Evolutionary conservation across 1,140 invertebrate genomes (phyloP).

Genomic region (Drosophila lacteicornis): DNA sequence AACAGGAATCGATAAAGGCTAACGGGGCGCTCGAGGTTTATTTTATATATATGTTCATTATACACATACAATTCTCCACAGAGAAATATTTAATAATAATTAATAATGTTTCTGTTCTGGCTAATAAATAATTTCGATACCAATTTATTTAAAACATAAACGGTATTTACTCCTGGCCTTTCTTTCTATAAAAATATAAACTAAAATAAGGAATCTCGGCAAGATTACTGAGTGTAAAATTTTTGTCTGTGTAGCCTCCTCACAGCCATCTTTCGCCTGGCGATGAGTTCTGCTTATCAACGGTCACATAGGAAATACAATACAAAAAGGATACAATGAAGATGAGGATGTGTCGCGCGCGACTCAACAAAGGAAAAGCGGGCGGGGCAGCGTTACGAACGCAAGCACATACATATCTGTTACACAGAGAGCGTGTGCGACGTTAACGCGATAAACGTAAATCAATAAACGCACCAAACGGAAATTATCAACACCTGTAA

Average conservation of each 20-base stretch:
- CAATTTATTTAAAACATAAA: too few relatives aligned
- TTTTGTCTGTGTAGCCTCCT: neutral
- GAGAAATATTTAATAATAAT: neutral
- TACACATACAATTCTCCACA: slow-evolving; percentile 5
- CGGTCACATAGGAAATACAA: slow-evolving; percentile 51
- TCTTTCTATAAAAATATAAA: too few relatives aligned
- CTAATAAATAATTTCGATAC: too few relatives aligned
- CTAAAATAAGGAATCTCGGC: too few relatives aligned
- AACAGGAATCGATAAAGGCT: slow-evolving; percentile 64
- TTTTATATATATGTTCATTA: slow-evolving; percentile 11
- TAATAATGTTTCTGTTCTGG: too few relatives aligned
- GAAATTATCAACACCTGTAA: slow-evolving; percentile 59
- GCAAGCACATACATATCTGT: slow-evolving; percentile 3
- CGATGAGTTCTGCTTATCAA: slow-evolving; percentile 44
- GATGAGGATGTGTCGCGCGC: slow-evolving; percentile 31
- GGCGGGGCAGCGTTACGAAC: slow-evolving; percentile 2
- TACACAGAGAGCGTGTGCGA: slow-evolving; percentile 12
- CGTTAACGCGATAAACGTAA: slow-evolving; percentile 44
- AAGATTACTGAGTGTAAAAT: neutral
- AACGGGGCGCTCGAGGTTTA: slow-evolving; percentile 38
- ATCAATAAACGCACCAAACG: slow-evolving; percentile 55
- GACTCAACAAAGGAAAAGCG: slow-evolving; percentile 31
- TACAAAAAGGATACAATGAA: slow-evolving; percentile 57
- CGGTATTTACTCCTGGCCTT: too few relatives aligned
- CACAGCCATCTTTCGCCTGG: neutral